Evolutionary conservation across 37 sponge, comb jelly and placozoan species (phyloP).

Genomic region (Halisarca cf. caerulea): DNA sequence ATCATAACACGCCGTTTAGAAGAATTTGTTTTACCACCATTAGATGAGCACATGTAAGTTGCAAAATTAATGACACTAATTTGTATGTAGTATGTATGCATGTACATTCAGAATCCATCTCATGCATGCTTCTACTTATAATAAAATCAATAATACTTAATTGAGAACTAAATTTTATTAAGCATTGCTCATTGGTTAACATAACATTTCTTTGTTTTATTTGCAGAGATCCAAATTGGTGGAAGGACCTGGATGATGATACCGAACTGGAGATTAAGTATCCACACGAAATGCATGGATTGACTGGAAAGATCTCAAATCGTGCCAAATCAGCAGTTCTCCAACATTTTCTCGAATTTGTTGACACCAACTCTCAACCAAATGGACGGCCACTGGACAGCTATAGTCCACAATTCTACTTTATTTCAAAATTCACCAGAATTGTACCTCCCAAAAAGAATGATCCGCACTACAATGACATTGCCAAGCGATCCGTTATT

Average conservation of each 20-base stretch:
- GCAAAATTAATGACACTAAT: not conserved
- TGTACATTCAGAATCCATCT: not conserved
- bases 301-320: constrained; percentile 8
- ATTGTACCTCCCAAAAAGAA: not conserved
- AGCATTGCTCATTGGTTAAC: not conserved
- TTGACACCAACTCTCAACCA: constrained; percentile 42
- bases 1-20: not conserved
- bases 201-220: not conserved
- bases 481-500: not conserved
- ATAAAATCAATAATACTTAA: not conserved
- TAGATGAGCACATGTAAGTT: not conserved
- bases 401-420: constrained; percentile 40
- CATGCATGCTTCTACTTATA: not conserved
- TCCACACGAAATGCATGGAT: constrained; percentile 11
- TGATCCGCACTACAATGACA: constrained; percentile 3
- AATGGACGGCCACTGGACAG: constrained; percentile 51
- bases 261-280: not conserved
- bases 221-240: not conserved
- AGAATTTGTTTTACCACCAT: not conserved
- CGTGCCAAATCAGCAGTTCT: constrained; percentile 19
- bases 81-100: not conserved
- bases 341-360: constrained; percentile 48
- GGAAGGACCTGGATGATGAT: not conserved
- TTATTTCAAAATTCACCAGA: constrained; percentile 12
- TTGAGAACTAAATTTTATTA: not conserved